Percentiles rank a stretch among this genome's conserved stretches.
phyloP scores from a whole-genome alignment of 2,797 vertebrate genomes.

The Petrocephalus schoutedeni region DNA sequence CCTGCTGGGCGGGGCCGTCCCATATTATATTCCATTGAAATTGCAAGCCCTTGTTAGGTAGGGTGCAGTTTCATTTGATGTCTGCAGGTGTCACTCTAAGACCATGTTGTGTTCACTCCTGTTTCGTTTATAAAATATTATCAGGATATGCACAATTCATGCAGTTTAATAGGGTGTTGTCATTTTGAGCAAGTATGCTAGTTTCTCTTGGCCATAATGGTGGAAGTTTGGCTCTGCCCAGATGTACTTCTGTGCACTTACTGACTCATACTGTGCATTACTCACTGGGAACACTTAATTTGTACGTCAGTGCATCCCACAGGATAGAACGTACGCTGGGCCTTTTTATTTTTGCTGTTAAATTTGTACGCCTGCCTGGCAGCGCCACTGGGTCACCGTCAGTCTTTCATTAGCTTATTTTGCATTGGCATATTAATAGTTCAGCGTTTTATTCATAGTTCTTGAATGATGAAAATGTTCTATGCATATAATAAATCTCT shows the following conservation, averaged over 20 bases:
- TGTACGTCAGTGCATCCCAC: background rate
- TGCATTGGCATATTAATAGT: background rate
- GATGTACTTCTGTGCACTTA: background rate
- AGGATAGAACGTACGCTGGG: background rate
- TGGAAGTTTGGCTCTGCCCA: background rate
- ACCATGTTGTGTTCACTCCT: background rate
- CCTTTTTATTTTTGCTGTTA: background rate
- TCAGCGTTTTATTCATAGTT: background rate
- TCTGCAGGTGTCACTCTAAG: constrained; percentile 7
- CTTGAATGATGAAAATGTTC: constrained; percentile 3
- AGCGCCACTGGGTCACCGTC: background rate
- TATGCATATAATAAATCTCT: background rate
- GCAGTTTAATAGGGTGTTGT: background rate
- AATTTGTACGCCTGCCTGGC: background rate
- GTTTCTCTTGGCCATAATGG: background rate
- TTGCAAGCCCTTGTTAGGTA: too few relatives aligned
- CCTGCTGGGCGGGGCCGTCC: too few relatives aligned
- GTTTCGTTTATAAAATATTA: background rate
- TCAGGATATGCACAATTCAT: background rate
- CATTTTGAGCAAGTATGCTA: background rate
- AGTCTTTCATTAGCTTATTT: background rate
- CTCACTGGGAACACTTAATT: background rate
- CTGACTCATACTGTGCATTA: background rate
- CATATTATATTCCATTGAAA: too few relatives aligned
- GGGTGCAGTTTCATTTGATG: background rate